Evolutionary conservation across 2,888 invertebrate species (phyloP), one percentile per base, ranked within the genome.

Genomic region (Drosophila rellima): DNA sequence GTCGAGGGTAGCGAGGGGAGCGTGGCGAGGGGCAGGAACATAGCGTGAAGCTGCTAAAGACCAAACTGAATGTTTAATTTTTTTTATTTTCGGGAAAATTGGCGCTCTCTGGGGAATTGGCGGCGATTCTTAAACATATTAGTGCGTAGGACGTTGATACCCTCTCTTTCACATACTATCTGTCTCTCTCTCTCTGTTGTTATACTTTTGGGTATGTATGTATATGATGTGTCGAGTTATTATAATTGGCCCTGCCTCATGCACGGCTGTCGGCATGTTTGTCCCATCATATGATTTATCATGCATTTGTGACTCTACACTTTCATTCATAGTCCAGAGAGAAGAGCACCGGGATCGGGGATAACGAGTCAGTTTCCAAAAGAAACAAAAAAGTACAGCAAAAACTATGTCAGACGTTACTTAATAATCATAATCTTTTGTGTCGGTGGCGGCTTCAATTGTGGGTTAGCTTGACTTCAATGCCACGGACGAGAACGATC

Each of bases 281-380:
- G 89, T 85, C 83, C 75, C 89, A 83, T 80, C 81, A 63, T 74
- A 89, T 91, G 91, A 91, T 91, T 91, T 90, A 91, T 91, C 90
- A 82, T 88, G 80, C 74, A 75, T 79, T 78, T 87, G 87, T 91
- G 91, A 91, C 91, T 91, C 78, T 78, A 89, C 90, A 89, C 37
- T 89, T 90, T 78, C 83, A 79, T 70, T 66, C 80, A 68, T 51
- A 50, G 61, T 26, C 33, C 39, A 23, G 18, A 13, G 33, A 33
- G 35, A 20, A 13, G 11, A 18, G 23, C 44, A 10, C 35, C 15
- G 33, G 35, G 37, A 40, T 4, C n/a, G 29, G 42, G 35, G 39
- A 47, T 31, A 60, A 35, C 52, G 33, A 67, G 64, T 39, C 51
- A 40, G 51, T 63, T 51, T 18, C 61, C 50, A 45, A 56, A 50